These are phyloP conservation scores for Branchinecta sandiegonensis DNA, from an alignment of 2,888 invertebrate species.

Conservation along the genomic window DNA sequence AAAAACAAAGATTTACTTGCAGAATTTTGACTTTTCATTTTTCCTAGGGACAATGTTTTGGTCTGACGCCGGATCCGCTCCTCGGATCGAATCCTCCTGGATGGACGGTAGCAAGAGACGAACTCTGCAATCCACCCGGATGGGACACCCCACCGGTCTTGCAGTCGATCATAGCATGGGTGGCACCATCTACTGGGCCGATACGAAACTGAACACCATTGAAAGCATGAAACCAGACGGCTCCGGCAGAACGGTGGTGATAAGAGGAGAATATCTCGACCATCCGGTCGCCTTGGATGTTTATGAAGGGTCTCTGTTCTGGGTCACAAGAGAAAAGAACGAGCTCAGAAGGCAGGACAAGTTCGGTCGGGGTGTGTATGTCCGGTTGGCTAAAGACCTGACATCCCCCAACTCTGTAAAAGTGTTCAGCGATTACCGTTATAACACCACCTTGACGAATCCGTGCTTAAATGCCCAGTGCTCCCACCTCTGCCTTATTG, in stretches of 20 bases:
- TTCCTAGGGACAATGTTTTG: conserved; percentile 62
- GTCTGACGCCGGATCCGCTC: conserved; percentile 77
- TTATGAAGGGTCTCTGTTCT: conserved; percentile 81
- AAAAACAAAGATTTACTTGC: too few relatives aligned
- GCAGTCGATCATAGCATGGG: conserved; percentile 80
- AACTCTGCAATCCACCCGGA: conserved; percentile 60
- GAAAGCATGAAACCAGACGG: conserved; percentile 75
- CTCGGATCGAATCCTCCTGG: conserved; percentile 78
- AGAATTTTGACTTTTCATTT: background rate
- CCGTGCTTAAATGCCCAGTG: conserved; percentile 58
- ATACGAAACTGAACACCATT: conserved; percentile 76
- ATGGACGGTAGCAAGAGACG: conserved; percentile 86
- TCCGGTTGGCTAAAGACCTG: conserved; percentile 63
- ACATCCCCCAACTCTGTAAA: conserved; percentile 73
- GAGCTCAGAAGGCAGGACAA: conserved; percentile 83
- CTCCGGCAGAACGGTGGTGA: conserved; percentile 50
- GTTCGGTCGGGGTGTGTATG: conserved; percentile 85
- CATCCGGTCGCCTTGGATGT: conserved; percentile 80
- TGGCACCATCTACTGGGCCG: conserved; percentile 86
- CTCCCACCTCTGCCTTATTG: conserved; percentile 79
- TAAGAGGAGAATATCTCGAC: conserved; percentile 49
- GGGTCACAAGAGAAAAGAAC: conserved; percentile 79
- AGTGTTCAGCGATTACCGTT: conserved; percentile 66
- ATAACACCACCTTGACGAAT: conserved; percentile 56
- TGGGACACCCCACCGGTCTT: conserved; percentile 75